phyloP scores from a whole-genome alignment of 2,797 vertebrate species.

The Astyanax mexicanus region DNA sequence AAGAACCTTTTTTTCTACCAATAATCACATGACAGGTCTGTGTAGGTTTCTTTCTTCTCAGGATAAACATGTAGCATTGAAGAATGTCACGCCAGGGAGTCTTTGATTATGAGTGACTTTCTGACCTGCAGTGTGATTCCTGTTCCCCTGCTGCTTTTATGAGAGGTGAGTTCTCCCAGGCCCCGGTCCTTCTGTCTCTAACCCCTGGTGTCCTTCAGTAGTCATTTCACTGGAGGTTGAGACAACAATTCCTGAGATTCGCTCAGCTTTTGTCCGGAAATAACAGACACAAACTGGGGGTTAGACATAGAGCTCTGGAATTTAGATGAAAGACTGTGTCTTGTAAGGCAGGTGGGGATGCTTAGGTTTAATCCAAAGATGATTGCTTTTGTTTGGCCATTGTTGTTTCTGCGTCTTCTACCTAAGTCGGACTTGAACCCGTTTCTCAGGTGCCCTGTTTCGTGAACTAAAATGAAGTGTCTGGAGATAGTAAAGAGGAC shows the following conservation, averaged over 20 bases:
- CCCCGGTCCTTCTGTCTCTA: background rate
- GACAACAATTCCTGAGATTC: conserved; percentile 61
- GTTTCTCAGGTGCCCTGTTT: conserved; percentile 11
- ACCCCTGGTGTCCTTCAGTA: conserved; percentile 3
- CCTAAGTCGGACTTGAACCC: conserved; percentile 41
- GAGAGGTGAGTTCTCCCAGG: conserved; percentile 49
- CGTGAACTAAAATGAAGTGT: conserved; percentile 21
- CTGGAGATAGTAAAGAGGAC: conserved; percentile 1
- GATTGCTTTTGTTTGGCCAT: conserved; percentile 59
- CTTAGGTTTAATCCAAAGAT: conserved; percentile 64
- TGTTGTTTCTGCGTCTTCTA: conserved; percentile 38
- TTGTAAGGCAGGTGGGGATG: conserved; percentile 60
- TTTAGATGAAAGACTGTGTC: conserved; percentile 58
- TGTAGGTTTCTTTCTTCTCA: background rate
- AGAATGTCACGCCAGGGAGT: background rate
- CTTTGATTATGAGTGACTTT: background rate
- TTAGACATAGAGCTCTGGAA: conserved; percentile 55
- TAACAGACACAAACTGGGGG: conserved; percentile 60
- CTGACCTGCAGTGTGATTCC: conserved; percentile 11
- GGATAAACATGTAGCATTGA: background rate
- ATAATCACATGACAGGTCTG: background rate
- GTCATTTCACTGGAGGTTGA: conserved; percentile 51
- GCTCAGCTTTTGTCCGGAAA: conserved; percentile 58
- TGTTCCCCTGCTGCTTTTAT: conserved; percentile 52
- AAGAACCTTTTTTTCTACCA: background rate